phyloP scores from a whole-genome alignment of 2,888 invertebrate species.

The Gnatocerus cornutus region DNA sequence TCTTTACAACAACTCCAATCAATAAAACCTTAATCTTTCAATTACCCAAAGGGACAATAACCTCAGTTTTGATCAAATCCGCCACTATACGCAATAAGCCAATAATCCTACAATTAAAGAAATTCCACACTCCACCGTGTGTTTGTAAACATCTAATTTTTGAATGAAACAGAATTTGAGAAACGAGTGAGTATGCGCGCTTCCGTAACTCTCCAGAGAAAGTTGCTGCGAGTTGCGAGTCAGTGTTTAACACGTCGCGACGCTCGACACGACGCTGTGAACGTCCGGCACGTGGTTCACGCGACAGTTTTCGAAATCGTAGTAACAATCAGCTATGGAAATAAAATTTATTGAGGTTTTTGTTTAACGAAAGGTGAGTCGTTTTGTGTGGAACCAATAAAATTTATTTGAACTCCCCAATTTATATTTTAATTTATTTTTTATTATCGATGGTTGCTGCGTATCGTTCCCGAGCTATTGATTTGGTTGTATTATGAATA shows the following conservation, averaged over 20 bases:
- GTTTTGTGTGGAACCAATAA: background rate
- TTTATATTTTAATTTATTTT: background rate
- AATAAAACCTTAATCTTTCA: slow-evolving; percentile 3
- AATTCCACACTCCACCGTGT: background rate
- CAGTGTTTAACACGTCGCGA: slow-evolving; percentile 42
- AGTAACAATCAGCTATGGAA: background rate
- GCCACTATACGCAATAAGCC: too few species aligned
- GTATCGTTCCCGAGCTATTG: slow-evolving; percentile 8
- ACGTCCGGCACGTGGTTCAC: slow-evolving; percentile 28
- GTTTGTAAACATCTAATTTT: slow-evolving; percentile 16
- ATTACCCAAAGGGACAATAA: slow-evolving; percentile 1
- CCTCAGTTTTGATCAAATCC: too few species aligned
- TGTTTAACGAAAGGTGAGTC: slow-evolving; percentile 12
- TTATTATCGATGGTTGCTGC: slow-evolving; percentile 7
- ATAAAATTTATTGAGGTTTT: slow-evolving; percentile 16
- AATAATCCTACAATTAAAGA: too few species aligned
- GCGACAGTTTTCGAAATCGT: slow-evolving; percentile 3
- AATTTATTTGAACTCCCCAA: background rate
- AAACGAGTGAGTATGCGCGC: slow-evolving; percentile 31
- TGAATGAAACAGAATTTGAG: slow-evolving; percentile 9
- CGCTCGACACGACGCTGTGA: slow-evolving; percentile 25
- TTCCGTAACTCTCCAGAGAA: slow-evolving; percentile 20
- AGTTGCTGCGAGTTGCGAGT: slow-evolving; percentile 30
- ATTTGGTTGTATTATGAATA: slow-evolving; percentile 20
- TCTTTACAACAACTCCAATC: slow-evolving; percentile 2